Percentiles rank a stretch among this genome's conserved stretches.
These are phyloP conservation scores for Wasmannia auropunctata DNA, from an alignment of 1,140 invertebrate genomes.

Conservation along the genomic window DNA sequence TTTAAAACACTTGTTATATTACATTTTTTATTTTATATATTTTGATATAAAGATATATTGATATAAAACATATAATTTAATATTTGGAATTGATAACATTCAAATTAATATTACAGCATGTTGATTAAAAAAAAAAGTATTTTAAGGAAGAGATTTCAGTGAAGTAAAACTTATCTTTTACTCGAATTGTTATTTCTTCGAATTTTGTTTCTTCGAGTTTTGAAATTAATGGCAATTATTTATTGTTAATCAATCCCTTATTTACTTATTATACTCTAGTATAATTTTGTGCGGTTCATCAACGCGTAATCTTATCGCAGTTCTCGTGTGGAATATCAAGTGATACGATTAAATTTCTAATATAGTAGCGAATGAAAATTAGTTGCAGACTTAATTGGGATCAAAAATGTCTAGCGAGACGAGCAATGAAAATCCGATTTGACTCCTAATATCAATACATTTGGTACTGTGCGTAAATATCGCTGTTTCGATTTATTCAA, in stretches of 20 bases:
- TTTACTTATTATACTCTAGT: background rate
- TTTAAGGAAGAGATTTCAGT: background rate
- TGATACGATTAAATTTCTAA: background rate
- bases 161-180: background rate
- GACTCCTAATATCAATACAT: background rate
- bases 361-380: no score
- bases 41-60: background rate
- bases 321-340: background rate
- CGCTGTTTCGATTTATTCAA: background rate
- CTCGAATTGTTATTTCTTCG: background rate
- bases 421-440: background rate
- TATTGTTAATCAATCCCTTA: background rate
- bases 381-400: conserved; percentile 4
- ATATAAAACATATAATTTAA: background rate
- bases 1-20: background rate
- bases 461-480: background rate
- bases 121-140: background rate
- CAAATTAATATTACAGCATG: background rate
- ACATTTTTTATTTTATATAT: background rate
- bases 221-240: background rate
- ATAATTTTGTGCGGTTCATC: background rate
- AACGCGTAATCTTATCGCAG: background rate
- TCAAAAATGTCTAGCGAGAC: background rate
- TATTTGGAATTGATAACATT: background rate
- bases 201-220: background rate